A percentile compares a stretch with the other conserved stretches of the same genome.
Evolutionary conservation across 2,888 invertebrate species (phyloP).

Genomic region (Seira sanloemensis): DNA sequence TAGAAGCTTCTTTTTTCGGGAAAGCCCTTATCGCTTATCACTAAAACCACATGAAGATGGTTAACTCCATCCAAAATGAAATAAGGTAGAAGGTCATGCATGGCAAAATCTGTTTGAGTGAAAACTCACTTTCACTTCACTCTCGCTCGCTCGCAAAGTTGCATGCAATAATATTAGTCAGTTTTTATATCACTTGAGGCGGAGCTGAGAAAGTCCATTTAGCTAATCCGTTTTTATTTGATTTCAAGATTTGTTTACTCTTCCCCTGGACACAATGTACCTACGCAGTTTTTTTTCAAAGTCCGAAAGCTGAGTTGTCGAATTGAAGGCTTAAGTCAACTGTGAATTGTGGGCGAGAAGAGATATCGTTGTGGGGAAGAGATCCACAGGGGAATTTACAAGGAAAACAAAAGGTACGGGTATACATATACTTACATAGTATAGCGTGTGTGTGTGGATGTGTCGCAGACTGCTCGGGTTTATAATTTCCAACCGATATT

Average conservation of each 20-base stretch:
- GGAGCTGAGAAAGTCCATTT: conserved; percentile 58
- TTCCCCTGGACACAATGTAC: conserved; percentile 31
- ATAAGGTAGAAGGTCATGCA: conserved; percentile 15
- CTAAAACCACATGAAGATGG: neutral
- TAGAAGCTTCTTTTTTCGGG: neutral
- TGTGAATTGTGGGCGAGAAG: neutral
- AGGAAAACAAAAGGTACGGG: neutral
- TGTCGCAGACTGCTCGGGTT: no score
- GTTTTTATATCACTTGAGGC: conserved; percentile 51
- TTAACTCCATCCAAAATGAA: neutral
- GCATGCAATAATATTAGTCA: neutral
- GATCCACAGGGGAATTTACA: neutral
- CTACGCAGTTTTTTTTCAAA: neutral
- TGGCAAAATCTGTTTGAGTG: neutral
- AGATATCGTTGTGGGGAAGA: neutral
- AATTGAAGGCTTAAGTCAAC: neutral
- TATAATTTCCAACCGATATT: no score
- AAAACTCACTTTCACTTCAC: conserved; percentile 22
- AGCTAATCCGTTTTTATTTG: conserved; percentile 61
- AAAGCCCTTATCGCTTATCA: neutral
- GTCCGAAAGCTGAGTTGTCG: neutral
- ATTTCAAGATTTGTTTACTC: conserved; percentile 59
- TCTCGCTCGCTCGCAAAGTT: neutral
- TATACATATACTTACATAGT: no score
- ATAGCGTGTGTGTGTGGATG: no score